Evolutionary conservation across 2,888 invertebrate genomes (phyloP), one percentile per base, ranked within the genome.

Genomic region (Cataglyphis rosenhaueri): DNA sequence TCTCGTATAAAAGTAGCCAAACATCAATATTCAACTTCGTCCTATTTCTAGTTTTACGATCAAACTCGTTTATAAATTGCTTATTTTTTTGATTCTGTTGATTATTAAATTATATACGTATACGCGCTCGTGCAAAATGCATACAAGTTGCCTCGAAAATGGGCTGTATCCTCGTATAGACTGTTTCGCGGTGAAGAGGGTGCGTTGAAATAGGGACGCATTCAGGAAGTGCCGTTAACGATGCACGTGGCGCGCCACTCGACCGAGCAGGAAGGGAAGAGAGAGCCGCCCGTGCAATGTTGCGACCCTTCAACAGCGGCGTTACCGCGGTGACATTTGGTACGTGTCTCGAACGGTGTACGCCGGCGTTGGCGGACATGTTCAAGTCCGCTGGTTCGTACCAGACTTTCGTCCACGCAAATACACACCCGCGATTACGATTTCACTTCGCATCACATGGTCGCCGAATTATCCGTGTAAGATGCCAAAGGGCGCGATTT

Each of bases 301-400:
- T 84, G 83, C 86, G 82, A 87, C 71, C 86, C 87, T 91, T 87
- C 88, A 85, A 81, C 87, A 84, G 66, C 73, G 64, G 68, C 86
- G 86, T 83, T 81, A 84, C 81, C 84, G 71, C 41, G 73, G 87
- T 89, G 90, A 91, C 90, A 89, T 88, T 91, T 88, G 91, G 85
- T 86, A 88, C 87, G 90, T 85, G 88, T 84, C 84, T 81, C 84
- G 52, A 88, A 85, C 88, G 86, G 86, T 89, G 89, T 87, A 87
- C 84, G 84, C 75, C 79, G 85, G 86, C 89, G 83, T 86, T 84
- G 83, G 81, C 88, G 86, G 87, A 86, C 88, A 87, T 90, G 87
- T 86, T 85, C 85, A 59, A 71, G 84, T 41, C 65, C 73, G 57
- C 38, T 41, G 84, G 75, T 68, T 65, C 55, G 35, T n/a, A 52